Base-by-base conservation (phyloP, 53 echinoderm and acorn worm species). In the Patiria pectinifera region DNA sequence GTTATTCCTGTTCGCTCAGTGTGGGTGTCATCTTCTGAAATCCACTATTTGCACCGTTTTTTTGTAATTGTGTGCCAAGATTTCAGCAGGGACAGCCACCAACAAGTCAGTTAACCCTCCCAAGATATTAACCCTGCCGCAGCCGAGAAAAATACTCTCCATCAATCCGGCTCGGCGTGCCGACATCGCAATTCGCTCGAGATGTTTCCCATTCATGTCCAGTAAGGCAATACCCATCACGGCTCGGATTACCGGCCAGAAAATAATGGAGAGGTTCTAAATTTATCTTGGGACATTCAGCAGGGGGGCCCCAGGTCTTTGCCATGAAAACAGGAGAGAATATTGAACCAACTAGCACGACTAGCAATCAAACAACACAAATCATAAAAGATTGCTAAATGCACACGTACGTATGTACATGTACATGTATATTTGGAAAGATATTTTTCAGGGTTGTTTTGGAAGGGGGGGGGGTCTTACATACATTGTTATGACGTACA, bases 271-370 rank as follows among this genome's bases (percentile, higher is more conserved):
- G 58, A 13, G 49, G 49, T 49, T 71, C 85, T 86, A 86, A 22
- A 72, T 86, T 47, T 86, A 86, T 72, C 86, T 49, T 72, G 22
- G 22, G 85, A 72, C 75, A 86, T 79, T 79, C 80, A 79, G 80
- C 13, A 45, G 5, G 45, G 43, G 53, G 8, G 1, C 15, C 46
- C 19, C 0, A 46, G 48, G 80, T n/a, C 80, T 4, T 79, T 48
- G 0, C 47, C 11, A 15, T 79, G 80, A 79, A 79, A 79, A 11
- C 3, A 45, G 80, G 2, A 3, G 4, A 79, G 43, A 47, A 46
- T 5, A 79, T 12, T 45, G 46, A 53, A 53, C 53, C 18, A 11
- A 46, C 45, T 10, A 46, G 80, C 3, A 79, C 18, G 0, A 46
- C 45, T 10, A 46, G 80, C 3, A 79, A 45, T 79, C 80, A 4